Evolutionary conservation across 2,113 vertebrate genomes (phyloP).

Genomic region (cat (Felis catus)): DNA sequence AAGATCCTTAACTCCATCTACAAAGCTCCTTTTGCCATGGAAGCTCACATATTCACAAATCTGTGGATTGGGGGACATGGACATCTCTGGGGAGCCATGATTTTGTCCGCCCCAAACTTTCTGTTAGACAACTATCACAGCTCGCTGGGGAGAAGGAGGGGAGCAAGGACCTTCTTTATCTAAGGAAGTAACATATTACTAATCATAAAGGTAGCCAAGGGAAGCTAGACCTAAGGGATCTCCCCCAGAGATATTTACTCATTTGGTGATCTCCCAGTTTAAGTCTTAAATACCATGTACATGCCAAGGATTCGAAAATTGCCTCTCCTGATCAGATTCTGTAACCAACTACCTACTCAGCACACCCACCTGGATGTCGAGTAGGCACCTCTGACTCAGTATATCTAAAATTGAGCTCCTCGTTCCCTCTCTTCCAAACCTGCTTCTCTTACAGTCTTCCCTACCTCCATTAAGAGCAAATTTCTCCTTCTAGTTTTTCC

Average conservation of each 20-base stretch:
- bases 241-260: background rate
- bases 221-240: background rate
- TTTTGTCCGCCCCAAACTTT: background rate
- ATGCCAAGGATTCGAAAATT: conserved; percentile 26
- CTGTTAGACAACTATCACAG: background rate
- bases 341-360: background rate
- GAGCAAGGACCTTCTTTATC: background rate
- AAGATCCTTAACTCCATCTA: background rate
- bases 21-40: background rate
- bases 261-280: background rate
- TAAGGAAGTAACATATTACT: background rate
- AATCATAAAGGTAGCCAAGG: background rate
- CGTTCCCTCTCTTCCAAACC: background rate
- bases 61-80: background rate
- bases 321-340: background rate
- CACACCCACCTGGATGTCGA: background rate
- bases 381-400: background rate
- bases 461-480: background rate
- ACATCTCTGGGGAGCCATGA: background rate
- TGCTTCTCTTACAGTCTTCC: background rate
- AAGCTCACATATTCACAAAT: background rate
- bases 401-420: background rate
- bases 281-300: background rate
- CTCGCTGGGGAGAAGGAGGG: background rate
- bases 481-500: background rate